A percentile compares a stretch with the other conserved stretches of the same genome.
phyloP scores from a whole-genome alignment of 2,113 vertebrate species.

The Pelobates fuscus region DNA sequence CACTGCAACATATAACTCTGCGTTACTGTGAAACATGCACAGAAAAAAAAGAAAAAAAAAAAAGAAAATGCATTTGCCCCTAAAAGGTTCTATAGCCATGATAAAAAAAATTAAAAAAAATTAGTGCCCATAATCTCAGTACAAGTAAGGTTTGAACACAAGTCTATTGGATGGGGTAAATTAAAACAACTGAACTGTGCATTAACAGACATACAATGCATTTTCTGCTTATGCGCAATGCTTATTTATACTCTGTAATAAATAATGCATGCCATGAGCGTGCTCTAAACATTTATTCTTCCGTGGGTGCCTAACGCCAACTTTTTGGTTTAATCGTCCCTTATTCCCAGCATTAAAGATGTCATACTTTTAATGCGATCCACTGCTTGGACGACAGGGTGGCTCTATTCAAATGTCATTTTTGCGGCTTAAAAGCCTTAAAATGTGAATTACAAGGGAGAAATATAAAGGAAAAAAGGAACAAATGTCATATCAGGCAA shows the following conservation, averaged over 20 bases:
- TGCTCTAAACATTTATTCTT: constrained; percentile 14
- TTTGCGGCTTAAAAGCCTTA: constrained; percentile 14
- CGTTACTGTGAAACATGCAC: constrained; percentile 36
- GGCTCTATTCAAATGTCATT: constrained; percentile 15
- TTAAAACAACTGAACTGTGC: background rate
- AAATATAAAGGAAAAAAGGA: constrained; percentile 10
- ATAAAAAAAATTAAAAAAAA: too few species aligned
- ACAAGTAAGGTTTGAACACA: background rate
- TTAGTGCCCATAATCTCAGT: accelerated
- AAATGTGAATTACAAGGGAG: constrained; percentile 42
- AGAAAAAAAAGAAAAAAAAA: background rate
- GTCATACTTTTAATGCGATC: constrained; percentile 17
- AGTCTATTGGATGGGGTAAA: background rate
- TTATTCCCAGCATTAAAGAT: constrained; percentile 10
- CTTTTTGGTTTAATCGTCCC: background rate
- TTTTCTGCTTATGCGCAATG: background rate
- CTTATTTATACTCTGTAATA: background rate
- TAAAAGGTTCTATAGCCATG: too few species aligned
- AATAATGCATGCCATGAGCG: constrained; percentile 23
- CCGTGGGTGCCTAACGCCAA: background rate
- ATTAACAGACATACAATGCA: background rate
- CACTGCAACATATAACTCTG: constrained; percentile 38
- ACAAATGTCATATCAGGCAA: constrained; percentile 4
- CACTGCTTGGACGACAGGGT: constrained; percentile 10
- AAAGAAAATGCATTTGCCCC: too few species aligned